Base-by-base conservation (phyloP, 1,140 invertebrate genomes). In the Eupristina koningsbergeri region DNA sequence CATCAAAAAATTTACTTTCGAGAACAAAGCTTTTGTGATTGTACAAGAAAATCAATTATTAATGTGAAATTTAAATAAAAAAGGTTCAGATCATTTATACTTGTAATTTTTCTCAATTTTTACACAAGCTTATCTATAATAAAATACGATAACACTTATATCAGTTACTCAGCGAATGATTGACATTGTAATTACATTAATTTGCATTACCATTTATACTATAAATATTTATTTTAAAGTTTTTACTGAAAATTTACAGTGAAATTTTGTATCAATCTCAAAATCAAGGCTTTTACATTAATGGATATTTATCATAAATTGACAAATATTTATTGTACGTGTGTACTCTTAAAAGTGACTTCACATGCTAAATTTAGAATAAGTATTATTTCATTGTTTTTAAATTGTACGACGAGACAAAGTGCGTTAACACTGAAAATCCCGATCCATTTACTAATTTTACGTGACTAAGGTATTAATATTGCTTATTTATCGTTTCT, bases 51-150 rank as follows among this genome's bases (percentile, higher is more conserved):
- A 58, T 47, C 31, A 58, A 34, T 76, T 11, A 58, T 36, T 76
- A 22, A 26, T 36, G 17, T 61, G 39, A 41, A 78, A 29, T 61
- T 2, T 53, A 31, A 3, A 45, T 29, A 5, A 34, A 76, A 34
- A 58, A 53, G 22, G 47, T 7, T 58, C 29, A 53, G 31, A 6
- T 58, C 7, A 29, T 6, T 3, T 53, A 76, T 36, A 58, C 36
- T 45, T 8, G n/a, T 69, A 50, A 69, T 80, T 80, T 80, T 69
- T 36, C 63, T 80, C 67, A 63, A 69, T 69, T 80, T 79, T 45
- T 67, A 79, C 39, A 5, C 3, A 31, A 76, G 58, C 34, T 77
- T 39, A 61, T 64, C 31, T 36, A 17, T 9, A 58, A 36, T 31
- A 61, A 34, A 61, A 61, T 53, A 53, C 22, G 39, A 34, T 50